Evolutionary conservation across 2,888 invertebrate species (phyloP), one percentile per base, ranked within the genome.

Genomic region (Matsumyia berberina): DNA sequence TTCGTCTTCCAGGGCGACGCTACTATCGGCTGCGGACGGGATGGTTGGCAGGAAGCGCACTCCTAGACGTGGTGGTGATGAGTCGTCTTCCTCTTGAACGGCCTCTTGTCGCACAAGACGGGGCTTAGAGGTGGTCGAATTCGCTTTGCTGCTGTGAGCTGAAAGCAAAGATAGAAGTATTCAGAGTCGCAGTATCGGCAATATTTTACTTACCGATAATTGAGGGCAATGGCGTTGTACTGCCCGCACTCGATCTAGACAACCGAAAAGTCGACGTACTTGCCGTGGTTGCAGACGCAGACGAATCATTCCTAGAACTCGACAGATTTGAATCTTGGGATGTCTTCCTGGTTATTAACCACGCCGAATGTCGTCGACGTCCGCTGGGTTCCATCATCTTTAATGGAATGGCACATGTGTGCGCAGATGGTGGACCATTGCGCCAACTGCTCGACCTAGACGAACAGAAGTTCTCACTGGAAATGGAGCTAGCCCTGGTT

Each of bases 251-350:
- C 53, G 97, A 97, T 64, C 97, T 93, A 8, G 97, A 97, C 89
- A 97, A 94, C 82, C 97, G 93, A 95, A 97, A 97, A 70, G 97
- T 97, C 88, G 96, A 96, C 15, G 97, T 97, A 88, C 96, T 96
- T 53, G 97, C 97, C 1, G 97, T 97, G 15, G 97, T 97, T 29
- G 97, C 97, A 5, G 97, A 97, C 1, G 97, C 97, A 0, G 97
- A 97, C 11, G 97, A 97, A 91, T 98, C 97, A 92, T 97, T 97
- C 64, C 97, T 93, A 19, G 97, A 97, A 88, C 96, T 97, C 55
- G 97, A 97, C 87, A 97, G 92, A 92, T 97, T 97, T 5, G 97
- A 97, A 90, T 98, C 97, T 91, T 97, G 97, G 9, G 97, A 97
- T 0, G 97, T 96, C 92, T 97, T 97, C 66, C 97, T 93, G n/a